These are phyloP conservation scores for Phragmatobia fuliginosa DNA, from an alignment of 2,888 invertebrate species.

Conservation along the genomic window DNA sequence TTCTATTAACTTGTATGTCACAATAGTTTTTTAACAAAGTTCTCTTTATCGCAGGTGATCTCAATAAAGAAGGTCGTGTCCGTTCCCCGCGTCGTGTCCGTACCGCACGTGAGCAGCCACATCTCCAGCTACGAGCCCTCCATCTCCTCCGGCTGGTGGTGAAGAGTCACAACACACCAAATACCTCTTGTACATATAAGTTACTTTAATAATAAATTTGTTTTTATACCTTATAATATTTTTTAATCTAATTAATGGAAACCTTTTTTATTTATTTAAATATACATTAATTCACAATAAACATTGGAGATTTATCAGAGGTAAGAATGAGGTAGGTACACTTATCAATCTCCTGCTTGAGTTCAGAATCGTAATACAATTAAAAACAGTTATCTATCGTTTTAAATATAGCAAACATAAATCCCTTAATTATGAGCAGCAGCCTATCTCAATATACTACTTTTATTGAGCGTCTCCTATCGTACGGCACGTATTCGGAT, in stretches of 20 bases:
- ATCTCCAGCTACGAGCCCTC: conserved; percentile 50
- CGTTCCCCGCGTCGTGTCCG: conserved; percentile 65
- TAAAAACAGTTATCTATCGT: background rate
- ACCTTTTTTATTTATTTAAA: background rate
- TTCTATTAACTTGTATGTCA: no score
- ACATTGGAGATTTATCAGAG: no score
- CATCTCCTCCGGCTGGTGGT: conserved; percentile 66
- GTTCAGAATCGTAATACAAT: background rate
- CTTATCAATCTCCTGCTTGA: no score
- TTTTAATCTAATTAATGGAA: background rate
- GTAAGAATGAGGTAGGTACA: no score
- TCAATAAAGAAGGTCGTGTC: conserved; percentile 64
- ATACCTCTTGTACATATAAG: conserved; percentile 14
- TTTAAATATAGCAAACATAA: background rate
- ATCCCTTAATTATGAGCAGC: background rate
- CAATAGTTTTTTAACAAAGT: background rate
- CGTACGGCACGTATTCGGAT: no score
- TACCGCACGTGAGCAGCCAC: conserved; percentile 58
- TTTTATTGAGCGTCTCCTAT: no score
- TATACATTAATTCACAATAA: no score
- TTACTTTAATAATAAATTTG: conserved; percentile 9
- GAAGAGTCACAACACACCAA: conserved; percentile 28
- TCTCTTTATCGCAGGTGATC: conserved; percentile 44
- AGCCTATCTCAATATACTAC: no score
- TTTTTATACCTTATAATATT: background rate